Evolutionary conservation across 2,888 invertebrate genomes (phyloP), one percentile per base, ranked within the genome.

Genomic region (Doris montereyensis): DNA sequence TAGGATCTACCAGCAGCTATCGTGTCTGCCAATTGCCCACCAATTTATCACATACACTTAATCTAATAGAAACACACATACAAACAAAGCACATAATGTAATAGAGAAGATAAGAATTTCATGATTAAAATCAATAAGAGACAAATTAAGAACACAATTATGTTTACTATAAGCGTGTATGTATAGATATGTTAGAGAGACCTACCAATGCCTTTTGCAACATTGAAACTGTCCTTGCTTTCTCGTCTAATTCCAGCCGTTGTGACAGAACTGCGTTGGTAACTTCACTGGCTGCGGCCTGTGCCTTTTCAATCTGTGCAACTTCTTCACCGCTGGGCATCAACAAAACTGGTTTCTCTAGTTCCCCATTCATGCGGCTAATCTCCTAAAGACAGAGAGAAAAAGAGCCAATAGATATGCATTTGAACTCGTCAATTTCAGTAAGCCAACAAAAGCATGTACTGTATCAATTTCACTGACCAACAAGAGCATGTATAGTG

Each of bases 131-230:
- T 0, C 1, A 1, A 1, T 57, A 57, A 57, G 1, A 57, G 57
- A n/a, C n/a, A 1, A 57, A 57, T 57, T 13, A 57, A 13, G 17
- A 52, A 52, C 10, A 13, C 57, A 52, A 52, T 52, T 13, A 10
- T 13, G 57, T 17, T 13, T 52, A 17, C 10, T 52, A 52, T 10
- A 10, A 10, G 10, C 57, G 26, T 26, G 5, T 65, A 28, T n/a
- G 26, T 2, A 26, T 28, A 67, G 17, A 5, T 67, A 21, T n/a
- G 17, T 67, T 26, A 62, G 4, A 76, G 34, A 41, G 10, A 68
- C 85, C 72, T 82, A 90, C 91, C 84, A 91, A 81, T 21, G 91
- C 91, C 83, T 90, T 91, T 86, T 91, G 91, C 24, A 91, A 84
- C 88, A 90, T 90, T 65, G 84, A 78, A 0, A 91, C 88, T 67